Conservation (phyloP, 2,113 vertebrate genomes). For the Lipophrys pholis region DNA sequence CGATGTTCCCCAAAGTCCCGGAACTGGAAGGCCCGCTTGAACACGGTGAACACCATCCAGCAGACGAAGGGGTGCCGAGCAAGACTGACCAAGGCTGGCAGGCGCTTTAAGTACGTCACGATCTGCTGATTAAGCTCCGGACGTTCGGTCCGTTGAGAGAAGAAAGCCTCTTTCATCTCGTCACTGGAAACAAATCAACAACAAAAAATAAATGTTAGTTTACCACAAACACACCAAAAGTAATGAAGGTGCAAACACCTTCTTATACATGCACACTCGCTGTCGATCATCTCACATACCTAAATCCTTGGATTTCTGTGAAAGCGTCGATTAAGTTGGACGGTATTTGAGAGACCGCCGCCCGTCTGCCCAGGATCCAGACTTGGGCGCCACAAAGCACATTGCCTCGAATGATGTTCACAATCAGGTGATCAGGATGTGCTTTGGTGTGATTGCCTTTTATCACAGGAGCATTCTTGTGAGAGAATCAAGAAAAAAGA, state of each 20-base stretch:
- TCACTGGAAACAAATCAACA: conserved; percentile 33
- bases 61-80: conserved; percentile 75
- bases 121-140: conserved; percentile 29
- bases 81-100: conserved; percentile 55
- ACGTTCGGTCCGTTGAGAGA: too few relatives aligned
- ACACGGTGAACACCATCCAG: conserved; percentile 78
- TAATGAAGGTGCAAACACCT: neutral
- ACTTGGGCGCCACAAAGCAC: conserved; percentile 64
- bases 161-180: conserved; percentile 73
- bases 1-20: neutral
- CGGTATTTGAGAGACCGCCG: conserved; percentile 70
- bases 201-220: neutral
- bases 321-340: conserved; percentile 50
- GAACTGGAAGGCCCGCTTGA: conserved; percentile 38
- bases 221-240: neutral
- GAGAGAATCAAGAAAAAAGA: neutral
- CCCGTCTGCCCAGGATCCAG: conserved; percentile 77
- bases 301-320: conserved; percentile 79
- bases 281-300: conserved; percentile 44
- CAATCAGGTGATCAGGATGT: conserved; percentile 65
- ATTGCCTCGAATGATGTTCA: conserved; percentile 77
- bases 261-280: too few relatives aligned
- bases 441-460: conserved; percentile 44
- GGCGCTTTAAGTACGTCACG: conserved; percentile 55
- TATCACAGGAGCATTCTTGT: conserved; percentile 61